These are phyloP conservation scores for Aphrocallistes beatrix DNA, from an alignment of 37 sponge, comb jelly and placozoan genomes.

Conservation along the genomic window DNA sequence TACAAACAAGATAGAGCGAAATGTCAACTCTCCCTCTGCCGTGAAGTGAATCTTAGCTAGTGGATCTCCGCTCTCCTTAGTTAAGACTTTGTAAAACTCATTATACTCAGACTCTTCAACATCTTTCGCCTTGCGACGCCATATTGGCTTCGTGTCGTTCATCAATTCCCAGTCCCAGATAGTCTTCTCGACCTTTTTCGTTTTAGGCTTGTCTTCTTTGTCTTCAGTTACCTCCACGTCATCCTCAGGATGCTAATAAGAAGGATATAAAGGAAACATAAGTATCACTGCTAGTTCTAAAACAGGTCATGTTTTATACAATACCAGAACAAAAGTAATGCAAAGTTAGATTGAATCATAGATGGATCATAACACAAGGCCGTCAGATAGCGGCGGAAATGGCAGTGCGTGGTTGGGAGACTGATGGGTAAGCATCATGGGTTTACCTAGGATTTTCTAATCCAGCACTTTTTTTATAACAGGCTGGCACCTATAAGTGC, in stretches of 20 bases:
- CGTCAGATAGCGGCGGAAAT: too few relatives aligned
- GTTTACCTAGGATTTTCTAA: too few relatives aligned
- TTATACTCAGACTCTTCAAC: slow-evolving; percentile 79
- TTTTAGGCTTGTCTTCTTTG: slow-evolving; percentile 85
- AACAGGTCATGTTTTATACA: too few relatives aligned
- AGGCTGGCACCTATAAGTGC: too few relatives aligned
- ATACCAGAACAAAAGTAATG: too few relatives aligned
- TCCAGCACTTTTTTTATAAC: too few relatives aligned
- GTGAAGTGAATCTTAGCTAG: slow-evolving; percentile 88
- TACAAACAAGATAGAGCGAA: slow-evolving; percentile 84
- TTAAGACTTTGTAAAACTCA: slow-evolving; percentile 78
- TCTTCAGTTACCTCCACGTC: slow-evolving; percentile 47
- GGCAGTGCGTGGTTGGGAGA: too few relatives aligned
- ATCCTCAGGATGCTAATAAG: slow-evolving; percentile 41
- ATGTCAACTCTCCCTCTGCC: slow-evolving; percentile 97
- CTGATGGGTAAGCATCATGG: too few relatives aligned
- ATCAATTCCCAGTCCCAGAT: slow-evolving; percentile 96
- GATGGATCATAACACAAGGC: too few relatives aligned
- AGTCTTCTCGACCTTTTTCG: slow-evolving; percentile 89
- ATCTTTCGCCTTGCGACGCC: slow-evolving; percentile 88
- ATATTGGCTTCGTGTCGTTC: slow-evolving; percentile 93
- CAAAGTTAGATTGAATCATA: too few relatives aligned
- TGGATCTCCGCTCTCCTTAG: slow-evolving; percentile 64
- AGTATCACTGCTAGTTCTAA: background rate
- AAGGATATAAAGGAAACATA: background rate